Evolutionary conservation across 2,113 vertebrate species (phyloP), one percentile per base, ranked within the genome.

Genomic region (Petrocephalus microphthalmus): DNA sequence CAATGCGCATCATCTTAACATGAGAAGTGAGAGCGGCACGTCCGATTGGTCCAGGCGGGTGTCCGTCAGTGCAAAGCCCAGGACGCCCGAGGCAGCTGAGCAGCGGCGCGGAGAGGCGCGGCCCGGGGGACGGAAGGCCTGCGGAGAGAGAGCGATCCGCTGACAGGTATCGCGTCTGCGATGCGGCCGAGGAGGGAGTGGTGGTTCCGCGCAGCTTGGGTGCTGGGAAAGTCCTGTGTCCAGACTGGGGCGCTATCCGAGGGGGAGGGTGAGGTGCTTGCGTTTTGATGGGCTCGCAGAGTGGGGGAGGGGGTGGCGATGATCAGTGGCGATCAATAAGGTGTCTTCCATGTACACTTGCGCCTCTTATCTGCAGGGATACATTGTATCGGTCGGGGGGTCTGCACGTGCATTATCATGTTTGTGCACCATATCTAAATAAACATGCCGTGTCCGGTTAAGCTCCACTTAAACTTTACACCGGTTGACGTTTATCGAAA

Each of bases 1-100:
- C 33, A 37, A 29, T 13, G 13, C 17, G 37, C 29, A 37, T 33
- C 71, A 78, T 33, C 2, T 74, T 74, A 74, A 13, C 25, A 15
- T 74, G n/a, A 64, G 57, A 64, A 37, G 71, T 78, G 71, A 33
- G n/a, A 19, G 17, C 49, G 71, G 6, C 45, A 42, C 52, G 67
- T 88, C 78, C 87, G 13, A 88, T 88, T 88, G 87, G 87, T 88
- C 53, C 25, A 47, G 45, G 74, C 47, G 7, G 29, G 22, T 83
- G 87, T 88, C 87, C 25, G 53, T 88, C 53, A 83, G 78, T 56
- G 15, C 78, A 47, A 20, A 53, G 29, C 78, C 52, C 53, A 47
- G 53, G 87, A 88, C 53, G 53, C 81, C 33, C 37, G 87, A 83
- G 53, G 20, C 22, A 17, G 71, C 71, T 47, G 78, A 84, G 71